phyloP scores from a whole-genome alignment of 1,140 invertebrate genomes.

The Bombus sibiricus region DNA sequence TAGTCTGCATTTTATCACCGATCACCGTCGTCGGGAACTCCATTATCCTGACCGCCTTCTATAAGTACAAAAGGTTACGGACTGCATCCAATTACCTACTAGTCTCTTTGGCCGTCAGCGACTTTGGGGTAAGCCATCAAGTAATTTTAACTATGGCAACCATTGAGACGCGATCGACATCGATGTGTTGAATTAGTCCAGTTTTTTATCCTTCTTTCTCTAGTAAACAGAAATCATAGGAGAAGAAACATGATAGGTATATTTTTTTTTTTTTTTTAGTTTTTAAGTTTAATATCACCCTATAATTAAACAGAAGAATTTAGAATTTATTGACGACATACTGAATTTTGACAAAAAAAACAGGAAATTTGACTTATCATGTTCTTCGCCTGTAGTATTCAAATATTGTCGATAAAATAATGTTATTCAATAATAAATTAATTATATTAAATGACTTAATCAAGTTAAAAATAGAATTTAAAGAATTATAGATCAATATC shows the following conservation, averaged over 20 bases:
- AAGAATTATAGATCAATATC: background rate
- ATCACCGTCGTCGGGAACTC: constrained; percentile 85
- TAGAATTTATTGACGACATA: background rate
- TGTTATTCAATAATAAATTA: background rate
- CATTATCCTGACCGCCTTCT: constrained; percentile 84
- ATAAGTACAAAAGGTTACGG: constrained; percentile 84
- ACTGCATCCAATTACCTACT: constrained; percentile 89
- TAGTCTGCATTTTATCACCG: constrained; percentile 84
- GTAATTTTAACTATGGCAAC: background rate
- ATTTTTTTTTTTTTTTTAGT: too few relatives aligned
- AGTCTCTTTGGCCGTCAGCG: constrained; percentile 88
- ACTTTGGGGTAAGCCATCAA: constrained; percentile 85
- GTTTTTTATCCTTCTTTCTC: background rate
- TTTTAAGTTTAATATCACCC: too few relatives aligned
- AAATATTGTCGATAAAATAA: background rate
- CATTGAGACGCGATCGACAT: background rate
- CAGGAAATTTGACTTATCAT: background rate
- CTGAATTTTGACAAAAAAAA: background rate
- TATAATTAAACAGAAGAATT: too few relatives aligned
- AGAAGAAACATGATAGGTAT: too few relatives aligned
- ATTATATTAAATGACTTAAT: background rate
- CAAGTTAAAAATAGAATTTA: background rate
- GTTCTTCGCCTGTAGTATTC: background rate
- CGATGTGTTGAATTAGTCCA: background rate
- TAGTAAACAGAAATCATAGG: too few relatives aligned